Evolutionary conservation across 2,888 invertebrate genomes (phyloP).

Genomic region (Xanthostigma xanthostigma): DNA sequence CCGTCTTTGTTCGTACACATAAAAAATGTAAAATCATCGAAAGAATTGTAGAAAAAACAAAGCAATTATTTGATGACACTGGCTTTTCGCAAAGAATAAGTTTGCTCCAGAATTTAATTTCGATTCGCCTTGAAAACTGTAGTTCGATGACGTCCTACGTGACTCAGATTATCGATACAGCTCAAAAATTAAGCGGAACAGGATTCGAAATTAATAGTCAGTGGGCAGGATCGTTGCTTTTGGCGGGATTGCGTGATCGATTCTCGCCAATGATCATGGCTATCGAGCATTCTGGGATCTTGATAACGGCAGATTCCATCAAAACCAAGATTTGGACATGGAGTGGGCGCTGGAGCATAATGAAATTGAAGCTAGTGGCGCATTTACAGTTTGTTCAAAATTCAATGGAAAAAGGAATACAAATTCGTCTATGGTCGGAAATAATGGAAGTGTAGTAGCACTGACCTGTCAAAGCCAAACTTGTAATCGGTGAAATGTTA

Average conservation of each 20-base stretch:
- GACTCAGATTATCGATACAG: constrained; percentile 17
- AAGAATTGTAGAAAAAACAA: constrained; percentile 15
- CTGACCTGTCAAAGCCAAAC: background rate
- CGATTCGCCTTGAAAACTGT: constrained; percentile 15
- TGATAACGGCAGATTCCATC: constrained; percentile 16
- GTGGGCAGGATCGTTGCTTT: constrained; percentile 17
- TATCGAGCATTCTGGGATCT: constrained; percentile 16
- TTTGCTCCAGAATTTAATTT: constrained; percentile 16
- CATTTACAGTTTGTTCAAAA: too few species aligned
- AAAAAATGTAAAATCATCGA: constrained; percentile 12
- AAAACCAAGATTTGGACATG: constrained; percentile 18
- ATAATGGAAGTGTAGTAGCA: background rate
- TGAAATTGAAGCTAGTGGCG: background rate
- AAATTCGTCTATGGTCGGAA: background rate
- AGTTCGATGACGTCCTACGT: constrained; percentile 17
- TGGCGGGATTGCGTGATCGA: constrained; percentile 15
- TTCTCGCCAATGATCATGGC: constrained; percentile 16
- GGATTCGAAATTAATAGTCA: constrained; percentile 18
- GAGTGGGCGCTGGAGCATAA: background rate
- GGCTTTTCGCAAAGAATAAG: constrained; percentile 18
- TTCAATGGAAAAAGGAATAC: too few species aligned
- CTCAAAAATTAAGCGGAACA: constrained; percentile 15
- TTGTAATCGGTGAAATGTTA: background rate
- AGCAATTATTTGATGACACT: constrained; percentile 16
- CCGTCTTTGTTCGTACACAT: constrained; percentile 14